These are phyloP conservation scores for Scaptomyza tumidula DNA, from an alignment of 2,888 invertebrate genomes.

Conservation along the genomic window DNA sequence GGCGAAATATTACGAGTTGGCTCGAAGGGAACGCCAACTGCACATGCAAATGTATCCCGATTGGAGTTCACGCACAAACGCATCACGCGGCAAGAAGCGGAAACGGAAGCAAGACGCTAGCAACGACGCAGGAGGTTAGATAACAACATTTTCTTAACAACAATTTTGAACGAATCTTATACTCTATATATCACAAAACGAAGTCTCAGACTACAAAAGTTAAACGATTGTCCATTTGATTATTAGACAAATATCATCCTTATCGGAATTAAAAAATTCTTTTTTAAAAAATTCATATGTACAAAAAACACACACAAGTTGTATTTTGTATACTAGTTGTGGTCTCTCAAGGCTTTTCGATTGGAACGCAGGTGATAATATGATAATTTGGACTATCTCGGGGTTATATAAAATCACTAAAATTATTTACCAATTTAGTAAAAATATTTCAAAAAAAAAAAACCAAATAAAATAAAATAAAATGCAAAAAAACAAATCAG, in stretches of 20 bases:
- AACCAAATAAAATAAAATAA: neutral
- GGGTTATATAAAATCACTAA: neutral
- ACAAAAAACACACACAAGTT: constrained; percentile 7
- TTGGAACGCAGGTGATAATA: constrained; percentile 13
- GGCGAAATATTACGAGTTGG: constrained; percentile 99
- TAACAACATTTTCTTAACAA: constrained; percentile 71
- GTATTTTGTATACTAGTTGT: constrained; percentile 12
- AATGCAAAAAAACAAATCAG: neutral
- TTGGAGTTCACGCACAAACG: constrained; percentile 99
- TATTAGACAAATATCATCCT: neutral
- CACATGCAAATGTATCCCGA: constrained; percentile 99
- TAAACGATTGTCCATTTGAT: constrained; percentile 3
- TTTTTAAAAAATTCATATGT: neutral
- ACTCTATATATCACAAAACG: constrained; percentile 28
- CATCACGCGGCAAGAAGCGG: constrained; percentile 99
- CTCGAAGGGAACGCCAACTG: constrained; percentile 98
- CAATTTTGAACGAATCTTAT: constrained; percentile 47
- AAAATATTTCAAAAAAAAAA: neutral
- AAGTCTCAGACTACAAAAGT: constrained; percentile 3
- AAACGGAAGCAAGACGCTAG: constrained; percentile 97
- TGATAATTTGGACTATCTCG: neutral
- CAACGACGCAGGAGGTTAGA: constrained; percentile 95
- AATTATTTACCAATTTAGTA: neutral
- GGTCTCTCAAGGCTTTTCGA: constrained; percentile 9
- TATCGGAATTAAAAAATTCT: neutral